Percentiles rank a stretch among this genome's conserved stretches.
phyloP scores from a whole-genome alignment of 1,140 invertebrate species.

The Caenorhabditis latens region DNA sequence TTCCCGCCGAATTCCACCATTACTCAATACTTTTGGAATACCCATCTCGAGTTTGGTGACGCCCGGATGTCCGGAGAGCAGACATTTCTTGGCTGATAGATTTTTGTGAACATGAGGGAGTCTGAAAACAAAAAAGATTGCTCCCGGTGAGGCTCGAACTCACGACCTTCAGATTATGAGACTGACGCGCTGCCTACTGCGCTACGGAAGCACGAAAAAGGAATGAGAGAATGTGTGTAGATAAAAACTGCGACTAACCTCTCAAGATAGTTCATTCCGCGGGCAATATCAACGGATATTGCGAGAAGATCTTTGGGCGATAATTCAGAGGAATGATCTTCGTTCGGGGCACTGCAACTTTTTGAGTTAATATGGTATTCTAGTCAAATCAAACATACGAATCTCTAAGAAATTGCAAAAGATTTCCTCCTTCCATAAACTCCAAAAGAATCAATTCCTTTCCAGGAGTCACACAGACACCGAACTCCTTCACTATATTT shows the following conservation, averaged over 20 bases:
- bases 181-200: slow-evolving; percentile 83
- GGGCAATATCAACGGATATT: slow-evolving; percentile 89
- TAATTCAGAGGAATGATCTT: slow-evolving; percentile 30
- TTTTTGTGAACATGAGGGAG: slow-evolving; percentile 91
- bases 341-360: slow-evolving; percentile 23
- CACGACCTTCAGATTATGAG: slow-evolving; percentile 97
- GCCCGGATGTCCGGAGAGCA: slow-evolving; percentile 86
- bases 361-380: background rate
- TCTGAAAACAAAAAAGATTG: slow-evolving; percentile 78
- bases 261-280: slow-evolving; percentile 75
- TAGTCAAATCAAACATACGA: slow-evolving; percentile 85
- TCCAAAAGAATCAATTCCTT: slow-evolving; percentile 78
- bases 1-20: slow-evolving; percentile 96
- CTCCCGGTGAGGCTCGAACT: slow-evolving; percentile 89
- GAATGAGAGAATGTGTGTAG: too few relatives aligned
- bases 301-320: slow-evolving; percentile 82
- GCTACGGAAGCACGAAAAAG: slow-evolving; percentile 48
- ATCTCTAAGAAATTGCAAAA: slow-evolving; percentile 93
- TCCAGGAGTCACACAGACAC: slow-evolving; percentile 93
- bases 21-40: slow-evolving; percentile 81
- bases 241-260: slow-evolving; percentile 73
- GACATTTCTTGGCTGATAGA: slow-evolving; percentile 95
- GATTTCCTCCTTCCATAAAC: slow-evolving; percentile 80
- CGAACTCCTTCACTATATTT: slow-evolving; percentile 91
- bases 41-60: background rate